Conservation (phyloP, 2,797 vertebrate genomes). For the Rhodeus uyekii region DNA sequence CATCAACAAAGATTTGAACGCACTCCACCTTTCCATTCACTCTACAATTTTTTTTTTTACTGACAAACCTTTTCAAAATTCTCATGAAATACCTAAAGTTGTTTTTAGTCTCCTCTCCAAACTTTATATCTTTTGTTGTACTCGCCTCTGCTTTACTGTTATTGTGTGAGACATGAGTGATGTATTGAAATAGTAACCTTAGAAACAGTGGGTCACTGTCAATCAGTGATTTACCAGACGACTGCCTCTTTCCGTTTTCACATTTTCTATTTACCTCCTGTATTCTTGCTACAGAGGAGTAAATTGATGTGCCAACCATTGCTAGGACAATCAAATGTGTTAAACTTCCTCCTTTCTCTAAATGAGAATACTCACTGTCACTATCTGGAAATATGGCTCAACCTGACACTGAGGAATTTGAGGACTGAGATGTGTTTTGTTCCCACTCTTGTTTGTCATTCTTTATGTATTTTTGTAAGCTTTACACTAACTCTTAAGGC, state of each 20-base stretch:
- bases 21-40: not conserved
- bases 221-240: constrained; percentile 25
- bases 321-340: constrained; percentile 16
- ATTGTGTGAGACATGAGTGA: not conserved
- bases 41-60: not conserved
- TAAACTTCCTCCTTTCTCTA: constrained; percentile 33
- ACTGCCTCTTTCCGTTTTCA: constrained; percentile 9
- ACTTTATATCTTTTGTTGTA: not conserved
- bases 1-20: not conserved
- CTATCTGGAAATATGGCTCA: constrained; percentile 13
- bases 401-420: constrained; percentile 12
- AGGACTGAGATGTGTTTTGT: not conserved
- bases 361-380: constrained; percentile 34
- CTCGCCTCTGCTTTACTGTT: not conserved
- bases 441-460: not conserved
- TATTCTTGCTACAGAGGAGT: constrained; percentile 14
- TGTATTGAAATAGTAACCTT: constrained; percentile 35
- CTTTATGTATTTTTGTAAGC: not conserved
- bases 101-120: not conserved
- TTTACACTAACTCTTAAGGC: not conserved
- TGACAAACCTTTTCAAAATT: not conserved
- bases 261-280: constrained; percentile 25
- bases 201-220: constrained; percentile 13
- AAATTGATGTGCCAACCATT: constrained; percentile 24
- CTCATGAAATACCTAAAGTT: not conserved